Percentiles rank a stretch among this genome's conserved stretches.
These are phyloP conservation scores for Schizaphis graminum DNA, from an alignment of 2,888 invertebrate species.

Conservation along the genomic window DNA sequence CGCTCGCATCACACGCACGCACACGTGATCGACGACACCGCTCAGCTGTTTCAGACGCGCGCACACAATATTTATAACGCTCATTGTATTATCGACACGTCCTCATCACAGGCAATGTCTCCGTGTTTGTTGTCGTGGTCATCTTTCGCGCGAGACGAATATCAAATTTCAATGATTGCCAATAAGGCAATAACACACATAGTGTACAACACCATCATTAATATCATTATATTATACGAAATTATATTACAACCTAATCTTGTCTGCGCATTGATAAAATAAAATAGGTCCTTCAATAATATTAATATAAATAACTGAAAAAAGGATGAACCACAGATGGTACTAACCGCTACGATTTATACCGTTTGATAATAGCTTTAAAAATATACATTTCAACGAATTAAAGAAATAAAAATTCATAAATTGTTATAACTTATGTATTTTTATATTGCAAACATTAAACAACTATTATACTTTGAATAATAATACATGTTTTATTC, in stretches of 20 bases:
- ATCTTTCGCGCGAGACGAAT: not conserved
- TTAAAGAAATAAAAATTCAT: not conserved
- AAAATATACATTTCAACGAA: not conserved
- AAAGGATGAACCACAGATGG: not conserved
- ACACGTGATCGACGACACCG: not conserved
- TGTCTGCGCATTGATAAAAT: not conserved
- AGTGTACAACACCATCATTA: not conserved
- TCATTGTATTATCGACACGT: not conserved
- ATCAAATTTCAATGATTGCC: constrained; percentile 11
- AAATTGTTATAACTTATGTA: not conserved
- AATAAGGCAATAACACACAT: not conserved
- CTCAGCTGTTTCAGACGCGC: constrained; percentile 34
- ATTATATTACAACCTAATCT: not conserved
- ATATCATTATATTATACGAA: not conserved
- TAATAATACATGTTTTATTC: not conserved
- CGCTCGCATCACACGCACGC: not conserved
- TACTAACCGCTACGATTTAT: not conserved
- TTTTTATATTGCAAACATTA: not conserved
- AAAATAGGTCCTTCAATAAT: not conserved
- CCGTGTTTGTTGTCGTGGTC: not conserved
- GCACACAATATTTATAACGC: not conserved
- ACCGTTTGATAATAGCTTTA: not conserved
- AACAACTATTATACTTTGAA: not conserved
- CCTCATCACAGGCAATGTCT: not conserved
- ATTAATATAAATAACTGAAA: not conserved